Base-by-base conservation (phyloP, 2,888 invertebrate genomes). In the Leptinotarsa peninsularis region DNA sequence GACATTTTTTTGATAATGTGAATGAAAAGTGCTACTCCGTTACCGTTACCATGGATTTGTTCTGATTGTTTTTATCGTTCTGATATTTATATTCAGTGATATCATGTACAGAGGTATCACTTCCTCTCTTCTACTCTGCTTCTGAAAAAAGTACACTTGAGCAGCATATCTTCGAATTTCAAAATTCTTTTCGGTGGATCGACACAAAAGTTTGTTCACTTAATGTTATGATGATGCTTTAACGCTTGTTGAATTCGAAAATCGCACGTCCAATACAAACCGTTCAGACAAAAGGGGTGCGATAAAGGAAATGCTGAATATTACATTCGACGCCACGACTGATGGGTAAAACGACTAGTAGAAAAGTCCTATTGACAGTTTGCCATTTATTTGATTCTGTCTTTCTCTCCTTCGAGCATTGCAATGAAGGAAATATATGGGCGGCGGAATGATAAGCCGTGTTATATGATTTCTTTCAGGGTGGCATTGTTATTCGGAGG, bases 201-300 rank as follows among this genome's bases (percentile, higher is more conserved):
- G 68, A 63, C 49, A 63, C 66, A 66, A 75, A 71, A 69, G 71
- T 75, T 73, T 74, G 70, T 70, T 71, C 75, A 74, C 72, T 79
- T 75, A 76, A 75, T 76, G 77, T 81, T 80, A 80, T 80, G 79
- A 78, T 77, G 70, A 67, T 73, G 74, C 76, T 76, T 75, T 78
- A 76, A 81, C 82, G 82, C 79, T 79, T 77, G 78, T 80, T 81
- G 82, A 82, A 83, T 82, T 81, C 78, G 75, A 81, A 81, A 83
- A 81, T 80, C 80, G 77, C 78, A 81, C 81, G 80, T 80, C 77
- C 81, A 77, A 80, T 79, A 76, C 75, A 78, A 75, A 72, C 77
- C 72, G 78, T 78, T 79, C 78, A 77, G 73, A 75, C 73, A 72
- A 78, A 77, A 73, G 58, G 54, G 58, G 66, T 56, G 73, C 67